These are phyloP conservation scores for Periphyllus acericola DNA, from an alignment of 2,888 invertebrate species.

Conservation along the genomic window DNA sequence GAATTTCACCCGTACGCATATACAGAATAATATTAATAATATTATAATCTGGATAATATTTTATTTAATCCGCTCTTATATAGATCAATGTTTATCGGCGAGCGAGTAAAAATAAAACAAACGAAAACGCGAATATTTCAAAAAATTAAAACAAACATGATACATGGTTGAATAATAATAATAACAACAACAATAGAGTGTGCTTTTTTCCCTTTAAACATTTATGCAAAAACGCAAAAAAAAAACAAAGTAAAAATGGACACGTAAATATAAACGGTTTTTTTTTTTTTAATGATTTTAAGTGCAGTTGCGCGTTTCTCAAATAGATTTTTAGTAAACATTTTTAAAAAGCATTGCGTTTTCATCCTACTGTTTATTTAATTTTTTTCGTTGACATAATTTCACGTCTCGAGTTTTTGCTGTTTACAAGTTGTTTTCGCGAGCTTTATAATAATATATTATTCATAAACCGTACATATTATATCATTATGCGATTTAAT, in stretches of 20 bases:
- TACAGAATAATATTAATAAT: neutral
- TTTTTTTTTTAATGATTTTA: conserved; percentile 11
- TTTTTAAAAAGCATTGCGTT: neutral
- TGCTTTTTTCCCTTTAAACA: neutral
- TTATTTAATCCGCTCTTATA: neutral
- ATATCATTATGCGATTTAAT: too few relatives aligned
- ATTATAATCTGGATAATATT: neutral
- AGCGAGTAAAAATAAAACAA: neutral
- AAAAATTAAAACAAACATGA: neutral
- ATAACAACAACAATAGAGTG: neutral
- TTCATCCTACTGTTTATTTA: neutral
- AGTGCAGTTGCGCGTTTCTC: neutral
- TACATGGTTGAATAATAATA: neutral
- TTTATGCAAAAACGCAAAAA: neutral
- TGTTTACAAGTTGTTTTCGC: neutral
- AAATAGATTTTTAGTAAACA: conserved; percentile 18
- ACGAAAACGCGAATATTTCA: neutral
- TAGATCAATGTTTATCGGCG: neutral
- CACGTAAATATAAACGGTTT: neutral
- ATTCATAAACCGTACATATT: too few relatives aligned
- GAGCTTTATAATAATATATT: neutral
- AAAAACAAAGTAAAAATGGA: neutral
- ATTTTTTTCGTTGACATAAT: conserved; percentile 14
- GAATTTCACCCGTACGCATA: neutral
- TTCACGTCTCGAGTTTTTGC: neutral